phyloP scores from a whole-genome alignment of 2,797 vertebrate genomes.

The Craterocephalus amniculus region DNA sequence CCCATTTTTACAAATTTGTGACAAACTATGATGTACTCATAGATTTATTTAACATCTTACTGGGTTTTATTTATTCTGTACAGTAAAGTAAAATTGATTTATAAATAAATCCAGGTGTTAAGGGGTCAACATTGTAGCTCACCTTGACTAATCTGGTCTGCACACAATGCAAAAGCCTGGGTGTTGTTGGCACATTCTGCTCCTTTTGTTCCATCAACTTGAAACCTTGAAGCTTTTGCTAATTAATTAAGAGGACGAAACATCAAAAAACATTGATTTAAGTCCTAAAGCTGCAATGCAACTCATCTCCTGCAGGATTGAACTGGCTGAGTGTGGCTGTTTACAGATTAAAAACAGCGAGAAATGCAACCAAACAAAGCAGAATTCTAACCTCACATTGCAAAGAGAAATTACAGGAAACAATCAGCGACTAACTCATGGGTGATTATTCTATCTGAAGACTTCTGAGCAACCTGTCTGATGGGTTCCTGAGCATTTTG shows the following conservation, averaged over 20 bases:
- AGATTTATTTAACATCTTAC: background rate
- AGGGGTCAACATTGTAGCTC: background rate
- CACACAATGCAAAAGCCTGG: background rate
- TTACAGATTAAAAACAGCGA: background rate
- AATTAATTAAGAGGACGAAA: background rate
- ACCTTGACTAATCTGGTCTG: background rate
- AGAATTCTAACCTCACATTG: background rate
- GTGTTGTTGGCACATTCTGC: background rate
- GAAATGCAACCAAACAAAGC: background rate
- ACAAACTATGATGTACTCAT: no score
- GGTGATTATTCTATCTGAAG: background rate
- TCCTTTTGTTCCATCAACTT: background rate
- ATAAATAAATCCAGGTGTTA: background rate
- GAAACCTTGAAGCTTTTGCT: background rate
- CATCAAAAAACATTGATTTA: background rate
- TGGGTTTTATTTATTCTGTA: no score
- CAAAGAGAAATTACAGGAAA: background rate
- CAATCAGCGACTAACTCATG: background rate
- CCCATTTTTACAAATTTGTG: no score
- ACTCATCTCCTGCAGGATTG: background rate
- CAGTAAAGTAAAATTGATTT: no score
- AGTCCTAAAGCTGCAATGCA: background rate
- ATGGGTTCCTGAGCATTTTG: background rate
- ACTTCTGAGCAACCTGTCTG: background rate
- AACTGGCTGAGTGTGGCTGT: background rate